Evolutionary conservation across 2,888 invertebrate species (phyloP).

Genomic region (Amphipoea lucens): DNA sequence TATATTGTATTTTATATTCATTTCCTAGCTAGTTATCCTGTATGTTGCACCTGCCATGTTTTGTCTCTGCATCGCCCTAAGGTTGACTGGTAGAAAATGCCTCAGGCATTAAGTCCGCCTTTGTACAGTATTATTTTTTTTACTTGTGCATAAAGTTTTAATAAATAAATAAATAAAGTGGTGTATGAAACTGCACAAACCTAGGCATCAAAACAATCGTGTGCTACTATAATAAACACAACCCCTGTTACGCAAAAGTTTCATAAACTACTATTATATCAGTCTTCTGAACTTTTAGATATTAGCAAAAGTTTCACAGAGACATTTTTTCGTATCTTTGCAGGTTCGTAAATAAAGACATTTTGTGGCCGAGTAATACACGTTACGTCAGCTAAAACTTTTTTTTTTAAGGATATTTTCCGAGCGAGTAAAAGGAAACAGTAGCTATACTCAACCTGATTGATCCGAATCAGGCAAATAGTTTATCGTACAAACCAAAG

Average conservation of each 20-base stretch:
- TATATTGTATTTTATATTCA: no score
- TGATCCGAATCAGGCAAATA: conserved; percentile 37
- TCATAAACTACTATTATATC: background rate
- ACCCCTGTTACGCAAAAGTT: background rate
- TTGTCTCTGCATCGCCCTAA: no score
- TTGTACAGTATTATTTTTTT: no score
- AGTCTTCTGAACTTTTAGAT: conserved; percentile 3
- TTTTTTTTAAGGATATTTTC: conserved; percentile 19
- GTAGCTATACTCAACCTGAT: conserved; percentile 35
- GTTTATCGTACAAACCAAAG: conserved; percentile 13
- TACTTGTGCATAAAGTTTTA: no score
- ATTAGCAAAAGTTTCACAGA: conserved; percentile 16
- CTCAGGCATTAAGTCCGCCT: no score
- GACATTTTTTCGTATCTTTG: conserved; percentile 12
- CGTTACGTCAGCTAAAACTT: conserved; percentile 32
- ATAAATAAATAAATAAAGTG: background rate
- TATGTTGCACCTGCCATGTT: no score
- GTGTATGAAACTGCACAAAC: background rate
- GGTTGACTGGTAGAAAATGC: no score
- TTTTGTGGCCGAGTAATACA: conserved; percentile 30
- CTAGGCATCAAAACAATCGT: background rate
- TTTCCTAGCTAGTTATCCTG: no score
- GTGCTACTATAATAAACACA: background rate
- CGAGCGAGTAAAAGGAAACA: background rate
- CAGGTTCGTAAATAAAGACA: conserved; percentile 31